phyloP scores from a whole-genome alignment of 1,140 invertebrate genomes.

The Holcopasites calliopsidis region DNA sequence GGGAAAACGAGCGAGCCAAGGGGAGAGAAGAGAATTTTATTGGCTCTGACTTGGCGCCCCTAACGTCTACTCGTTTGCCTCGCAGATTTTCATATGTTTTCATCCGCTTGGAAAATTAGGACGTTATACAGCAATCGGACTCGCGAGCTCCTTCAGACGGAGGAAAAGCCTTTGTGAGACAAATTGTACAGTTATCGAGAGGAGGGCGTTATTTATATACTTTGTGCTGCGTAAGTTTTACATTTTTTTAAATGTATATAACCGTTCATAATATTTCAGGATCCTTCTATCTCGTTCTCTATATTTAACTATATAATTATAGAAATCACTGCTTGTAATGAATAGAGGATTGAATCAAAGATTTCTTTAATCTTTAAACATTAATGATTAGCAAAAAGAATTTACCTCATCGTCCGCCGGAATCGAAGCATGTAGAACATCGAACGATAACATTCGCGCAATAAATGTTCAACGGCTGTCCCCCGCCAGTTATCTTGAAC shows the following conservation, averaged over 20 bases:
- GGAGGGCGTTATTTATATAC: background rate
- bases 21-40: conserved; percentile 77
- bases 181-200: conserved; percentile 11
- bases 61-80: conserved; percentile 77
- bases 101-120: conserved; percentile 79
- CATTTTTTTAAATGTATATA: too few relatives aligned
- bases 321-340: too few relatives aligned
- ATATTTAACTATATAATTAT: too few relatives aligned
- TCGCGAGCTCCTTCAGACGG: conserved; percentile 43
- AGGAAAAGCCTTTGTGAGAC: conserved; percentile 33
- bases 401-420: too few relatives aligned
- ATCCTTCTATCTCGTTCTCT: too few relatives aligned
- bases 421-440: background rate
- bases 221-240: background rate
- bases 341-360: too few relatives aligned
- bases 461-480: conserved; percentile 47
- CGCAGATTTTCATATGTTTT: conserved; percentile 80
- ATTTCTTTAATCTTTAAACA: too few relatives aligned
- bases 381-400: too few relatives aligned
- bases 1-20: conserved; percentile 55
- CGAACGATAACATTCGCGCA: background rate
- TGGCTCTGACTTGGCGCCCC: conserved; percentile 77
- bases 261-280: too few relatives aligned
- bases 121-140: conserved; percentile 69
- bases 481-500: conserved; percentile 64